Evolutionary conservation across 2,888 invertebrate species (phyloP).

Genomic region (Drosophila incognita): DNA sequence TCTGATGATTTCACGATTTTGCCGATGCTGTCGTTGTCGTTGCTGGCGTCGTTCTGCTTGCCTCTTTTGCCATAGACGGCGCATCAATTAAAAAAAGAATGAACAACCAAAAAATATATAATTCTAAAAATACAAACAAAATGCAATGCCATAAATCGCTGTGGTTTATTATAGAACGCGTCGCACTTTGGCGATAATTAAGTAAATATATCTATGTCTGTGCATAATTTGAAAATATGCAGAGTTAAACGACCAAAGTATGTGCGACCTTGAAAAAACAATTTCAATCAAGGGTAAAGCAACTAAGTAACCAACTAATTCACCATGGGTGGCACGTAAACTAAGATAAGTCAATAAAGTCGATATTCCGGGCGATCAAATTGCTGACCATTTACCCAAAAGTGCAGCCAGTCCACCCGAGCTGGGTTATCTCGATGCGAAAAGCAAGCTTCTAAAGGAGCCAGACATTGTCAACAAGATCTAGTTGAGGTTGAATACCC

Average conservation of each 20-base stretch:
- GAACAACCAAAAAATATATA: background rate
- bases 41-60: conserved; percentile 4
- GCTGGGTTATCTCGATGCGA: background rate
- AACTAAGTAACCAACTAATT: background rate
- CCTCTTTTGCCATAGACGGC: conserved; percentile 12
- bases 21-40: conserved; percentile 8
- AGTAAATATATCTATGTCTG: conserved; percentile 6
- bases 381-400: too few relatives aligned
- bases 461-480: background rate
- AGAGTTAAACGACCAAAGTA: background rate
- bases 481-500: background rate
- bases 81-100: conserved; percentile 43
- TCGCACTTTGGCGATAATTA: conserved; percentile 14
- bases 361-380: background rate
- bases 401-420: background rate
- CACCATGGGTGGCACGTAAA: too few relatives aligned
- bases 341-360: background rate
- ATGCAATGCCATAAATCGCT: conserved; percentile 35
- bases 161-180: conserved; percentile 15
- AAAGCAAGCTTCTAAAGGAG: background rate
- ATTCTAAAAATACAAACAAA: conserved; percentile 30
- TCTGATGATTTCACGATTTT: conserved; percentile 23
- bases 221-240: background rate
- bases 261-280: background rate
- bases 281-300: background rate